phyloP scores from a whole-genome alignment of 2,888 invertebrate genomes.

The Oasisia sp. region DNA sequence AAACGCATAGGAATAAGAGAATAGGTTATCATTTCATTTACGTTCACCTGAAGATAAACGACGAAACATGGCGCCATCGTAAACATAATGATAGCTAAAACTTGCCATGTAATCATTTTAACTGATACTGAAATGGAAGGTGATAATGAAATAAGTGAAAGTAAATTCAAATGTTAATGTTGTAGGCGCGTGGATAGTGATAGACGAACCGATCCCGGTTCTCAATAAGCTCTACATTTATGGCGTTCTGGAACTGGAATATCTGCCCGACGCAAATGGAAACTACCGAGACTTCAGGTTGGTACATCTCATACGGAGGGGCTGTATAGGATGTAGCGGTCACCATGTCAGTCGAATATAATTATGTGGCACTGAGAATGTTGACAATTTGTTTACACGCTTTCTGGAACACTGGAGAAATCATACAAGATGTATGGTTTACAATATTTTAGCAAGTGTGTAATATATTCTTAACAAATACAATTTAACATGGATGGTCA shows the following conservation, averaged over 20 bases:
- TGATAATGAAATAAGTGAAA: background rate
- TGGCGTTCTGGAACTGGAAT: constrained; percentile 51
- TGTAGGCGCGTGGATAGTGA: constrained; percentile 51
- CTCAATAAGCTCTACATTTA: constrained; percentile 42
- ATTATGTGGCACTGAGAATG: too few relatives aligned
- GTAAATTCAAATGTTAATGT: background rate
- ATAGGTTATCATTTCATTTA: too few relatives aligned
- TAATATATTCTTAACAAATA: too few relatives aligned
- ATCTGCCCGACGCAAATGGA: constrained; percentile 23
- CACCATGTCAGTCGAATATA: too few relatives aligned
- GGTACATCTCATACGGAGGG: background rate
- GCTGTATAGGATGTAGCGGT: too few relatives aligned
- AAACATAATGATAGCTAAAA: background rate
- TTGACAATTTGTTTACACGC: too few relatives aligned
- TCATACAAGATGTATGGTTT: too few relatives aligned
- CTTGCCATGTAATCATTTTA: background rate
- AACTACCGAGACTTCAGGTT: background rate
- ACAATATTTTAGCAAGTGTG: too few relatives aligned
- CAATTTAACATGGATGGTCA: too few relatives aligned
- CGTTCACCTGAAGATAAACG: background rate
- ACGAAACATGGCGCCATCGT: too few relatives aligned
- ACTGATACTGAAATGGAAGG: background rate
- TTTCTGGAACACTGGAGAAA: too few relatives aligned
- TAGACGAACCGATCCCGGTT: constrained; percentile 35
- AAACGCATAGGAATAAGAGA: too few relatives aligned